Base-by-base conservation (phyloP, 2,888 invertebrate genomes). In the Geophilus truncorum region DNA sequence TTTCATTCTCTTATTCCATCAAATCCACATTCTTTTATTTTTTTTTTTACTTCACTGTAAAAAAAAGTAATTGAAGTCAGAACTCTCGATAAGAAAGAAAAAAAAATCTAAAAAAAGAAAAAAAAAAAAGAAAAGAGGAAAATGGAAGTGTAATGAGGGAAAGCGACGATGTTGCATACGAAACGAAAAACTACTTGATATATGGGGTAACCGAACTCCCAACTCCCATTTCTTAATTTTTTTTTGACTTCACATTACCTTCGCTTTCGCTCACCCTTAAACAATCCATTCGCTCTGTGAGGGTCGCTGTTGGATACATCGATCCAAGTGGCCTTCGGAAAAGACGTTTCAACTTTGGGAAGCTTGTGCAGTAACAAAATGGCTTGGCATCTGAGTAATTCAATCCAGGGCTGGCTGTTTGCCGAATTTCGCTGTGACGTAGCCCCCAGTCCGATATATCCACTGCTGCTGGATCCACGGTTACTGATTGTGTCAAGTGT, bases 321-420 rank as follows among this genome's bases (percentile, higher is more conserved):
- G 70, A 70, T 70, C 70, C 25, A 25, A 70, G 70, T 70, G 70
- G 70, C 70, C 70, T 70, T 70, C 70, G 70, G 70, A 70, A 70
- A 70, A 70, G 70, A 70, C 70, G 70, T 70, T 70, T 70, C 70
- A 70, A 70, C 70, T 70, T 70, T 70, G 70, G 25, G 10, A n/a
- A 28, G 70, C 28, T 70, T 70, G 70, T 70, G 70, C 70, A 28
- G 70, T 70, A 70, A n/a, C 70, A 70, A 70, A 70, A 70, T 70
- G 70, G 51, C 15, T 51, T 51, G 51, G 70, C 70, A 70, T 70
- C 25, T 70, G 70, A 70, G 70, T 70, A 70, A 70, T 70, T 70
- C 70, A 70, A 70, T 70, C 70, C 70, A 70, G 70, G n/a, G 25
- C 70, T 70, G 70, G 70, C 70, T 70, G 70, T 70, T 28, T 70